Conservation (phyloP, 2,797 vertebrate species). For the Centropyge bicolor region DNA sequence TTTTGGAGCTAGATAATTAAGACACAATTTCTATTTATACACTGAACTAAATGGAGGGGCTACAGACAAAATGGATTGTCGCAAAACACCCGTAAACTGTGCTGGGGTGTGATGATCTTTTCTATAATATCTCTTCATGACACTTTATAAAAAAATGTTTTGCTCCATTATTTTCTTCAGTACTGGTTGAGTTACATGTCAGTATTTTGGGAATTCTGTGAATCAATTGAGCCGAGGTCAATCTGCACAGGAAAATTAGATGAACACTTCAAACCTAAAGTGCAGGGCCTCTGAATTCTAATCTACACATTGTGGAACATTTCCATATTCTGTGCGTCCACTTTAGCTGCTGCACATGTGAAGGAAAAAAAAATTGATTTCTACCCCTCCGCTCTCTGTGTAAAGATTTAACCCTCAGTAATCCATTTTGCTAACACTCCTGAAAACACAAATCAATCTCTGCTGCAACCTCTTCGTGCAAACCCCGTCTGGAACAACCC, state of each 20-base stretch:
- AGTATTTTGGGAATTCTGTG: not conserved
- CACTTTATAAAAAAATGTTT: not conserved
- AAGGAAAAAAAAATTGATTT: not conserved
- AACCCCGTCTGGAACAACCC: conserved; percentile 82
- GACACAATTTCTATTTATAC: conserved; percentile 5
- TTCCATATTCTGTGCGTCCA: not conserved
- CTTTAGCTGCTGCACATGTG: not conserved
- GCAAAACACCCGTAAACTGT: not conserved
- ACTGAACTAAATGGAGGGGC: not conserved
- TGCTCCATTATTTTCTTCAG: not conserved
- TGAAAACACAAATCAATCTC: conserved; percentile 20
- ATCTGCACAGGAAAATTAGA: not conserved
- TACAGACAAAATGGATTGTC: conserved; percentile 1
- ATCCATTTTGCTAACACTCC: not conserved
- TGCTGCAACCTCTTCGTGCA: conserved; percentile 6
- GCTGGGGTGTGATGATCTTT: not conserved
- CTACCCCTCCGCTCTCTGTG: not conserved
- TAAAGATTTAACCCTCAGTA: not conserved
- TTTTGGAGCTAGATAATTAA: conserved; percentile 3
- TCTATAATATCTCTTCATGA: not conserved
- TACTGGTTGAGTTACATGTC: not conserved
- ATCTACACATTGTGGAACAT: not conserved
- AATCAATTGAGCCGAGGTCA: not conserved
- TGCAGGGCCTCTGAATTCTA: not conserved
- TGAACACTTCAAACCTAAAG: conserved; percentile 10